A percentile compares a stretch with the other conserved stretches of the same genome.
These are phyloP conservation scores for Eurosta solidaginis DNA, from an alignment of 1,140 invertebrate genomes.

Conservation along the genomic window DNA sequence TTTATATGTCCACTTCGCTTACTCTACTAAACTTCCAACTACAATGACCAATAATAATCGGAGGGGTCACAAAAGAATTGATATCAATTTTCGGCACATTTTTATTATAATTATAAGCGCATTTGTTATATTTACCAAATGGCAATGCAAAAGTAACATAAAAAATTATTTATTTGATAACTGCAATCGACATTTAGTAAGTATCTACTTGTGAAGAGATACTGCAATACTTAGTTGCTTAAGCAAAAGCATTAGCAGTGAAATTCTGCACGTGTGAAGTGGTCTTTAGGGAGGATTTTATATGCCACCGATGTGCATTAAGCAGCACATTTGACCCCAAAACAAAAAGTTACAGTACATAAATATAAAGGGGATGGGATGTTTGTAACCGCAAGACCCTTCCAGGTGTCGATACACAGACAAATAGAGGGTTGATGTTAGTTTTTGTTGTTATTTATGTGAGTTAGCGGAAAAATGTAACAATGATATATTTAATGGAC, in stretches of 20 bases:
- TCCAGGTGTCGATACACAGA: background rate
- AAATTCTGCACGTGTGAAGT: background rate
- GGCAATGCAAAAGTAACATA: background rate
- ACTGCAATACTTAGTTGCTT: background rate
- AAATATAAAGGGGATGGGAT: background rate
- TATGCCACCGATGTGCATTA: background rate
- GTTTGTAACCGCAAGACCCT: background rate
- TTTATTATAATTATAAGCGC: slow-evolving; percentile 17
- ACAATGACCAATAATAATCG: background rate
- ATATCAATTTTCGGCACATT: slow-evolving; percentile 17
- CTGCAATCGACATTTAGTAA: too few species aligned
- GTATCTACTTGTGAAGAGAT: background rate
- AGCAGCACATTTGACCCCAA: background rate
- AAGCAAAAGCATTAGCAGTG: background rate
- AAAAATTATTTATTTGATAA: slow-evolving; percentile 24
- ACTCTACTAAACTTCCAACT: background rate
- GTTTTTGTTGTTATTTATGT: background rate
- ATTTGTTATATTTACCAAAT: slow-evolving; percentile 14
- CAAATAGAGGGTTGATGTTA: background rate
- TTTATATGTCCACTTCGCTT: background rate
- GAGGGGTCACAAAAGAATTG: background rate
- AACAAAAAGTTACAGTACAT: background rate
- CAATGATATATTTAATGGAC: slow-evolving; percentile 10
- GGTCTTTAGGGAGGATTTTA: slow-evolving; percentile 23
- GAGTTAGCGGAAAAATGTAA: background rate